Conservation (phyloP, 35 echinoderm and acorn worm species). For the Anneissia japonica region DNA sequence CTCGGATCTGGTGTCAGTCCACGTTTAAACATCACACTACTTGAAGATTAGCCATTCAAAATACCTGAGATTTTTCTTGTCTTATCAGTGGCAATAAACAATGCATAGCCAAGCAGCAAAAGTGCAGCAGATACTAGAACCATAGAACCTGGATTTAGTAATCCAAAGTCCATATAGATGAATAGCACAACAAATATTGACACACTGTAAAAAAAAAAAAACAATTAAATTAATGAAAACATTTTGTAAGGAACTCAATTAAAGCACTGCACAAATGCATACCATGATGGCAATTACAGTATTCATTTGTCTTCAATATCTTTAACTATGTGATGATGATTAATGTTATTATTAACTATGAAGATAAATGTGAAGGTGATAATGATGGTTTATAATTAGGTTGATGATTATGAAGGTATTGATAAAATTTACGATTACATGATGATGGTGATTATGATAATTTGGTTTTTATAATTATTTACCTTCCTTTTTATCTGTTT, state of each 20-base stretch:
- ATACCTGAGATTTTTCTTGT: slow-evolving; percentile 46
- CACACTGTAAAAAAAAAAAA: slow-evolving; percentile 45
- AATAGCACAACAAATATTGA: slow-evolving; percentile 79
- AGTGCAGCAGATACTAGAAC: slow-evolving; percentile 13
- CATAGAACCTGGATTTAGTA: slow-evolving; percentile 37
- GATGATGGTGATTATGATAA: too few relatives aligned
- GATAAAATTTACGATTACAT: too few relatives aligned
- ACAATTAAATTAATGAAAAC: background rate
- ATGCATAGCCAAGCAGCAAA: slow-evolving; percentile 40
- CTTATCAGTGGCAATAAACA: slow-evolving; percentile 57
- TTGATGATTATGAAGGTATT: too few relatives aligned
- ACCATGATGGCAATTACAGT: background rate
- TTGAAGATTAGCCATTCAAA: too few relatives aligned
- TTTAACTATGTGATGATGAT: background rate
- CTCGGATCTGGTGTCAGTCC: too few relatives aligned
- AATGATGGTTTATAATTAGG: too few relatives aligned
- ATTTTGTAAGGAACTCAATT: background rate
- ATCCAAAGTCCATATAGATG: slow-evolving; percentile 50
- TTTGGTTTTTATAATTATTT: too few relatives aligned
- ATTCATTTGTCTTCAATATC: background rate
- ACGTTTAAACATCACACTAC: too few relatives aligned
- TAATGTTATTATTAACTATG: background rate
- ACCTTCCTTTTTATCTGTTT: too few relatives aligned
- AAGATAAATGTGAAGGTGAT: too few relatives aligned
- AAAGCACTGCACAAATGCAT: background rate